Evolutionary conservation across 2,113 vertebrate genomes (phyloP), one percentile per base, ranked within the genome.

Genomic region (Perccottus glenii): DNA sequence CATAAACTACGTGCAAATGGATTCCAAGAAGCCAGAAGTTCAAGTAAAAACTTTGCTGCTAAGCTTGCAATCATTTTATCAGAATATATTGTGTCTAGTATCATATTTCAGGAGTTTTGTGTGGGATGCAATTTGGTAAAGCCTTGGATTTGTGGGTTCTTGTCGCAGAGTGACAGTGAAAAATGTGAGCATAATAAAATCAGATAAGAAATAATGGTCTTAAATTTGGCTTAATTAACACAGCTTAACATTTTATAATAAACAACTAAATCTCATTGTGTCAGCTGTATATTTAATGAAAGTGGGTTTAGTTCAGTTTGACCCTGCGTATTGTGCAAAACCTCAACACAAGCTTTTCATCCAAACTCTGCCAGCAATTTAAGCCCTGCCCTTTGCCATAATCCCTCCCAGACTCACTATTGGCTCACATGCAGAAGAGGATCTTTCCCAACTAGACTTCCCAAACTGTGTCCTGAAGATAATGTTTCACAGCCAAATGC

Each of bases 321-420:
- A 70, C 75, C 65, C 62, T 64, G 48, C 63, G 60, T 60, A 75
- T 72, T 78, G 72, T 66, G 42, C 36, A 59, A 52, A 75, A 73
- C 14, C 50, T 67, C 59, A 48, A 74, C 68, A 82, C 73, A 58
- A n/a, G 57, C 52, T 60, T 60, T 75, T 75, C 64, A 53, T 72
- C 47, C 60, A 65, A 77, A 79, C 64, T 63, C 65, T 60, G 66
- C 70, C 71, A 76, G 78, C 50, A 75, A 75, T 77, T 84, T 83
- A 79, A 83, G 75, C 48, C 38, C 42, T 83, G 70, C 53, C 64
- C 67, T 84, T 78, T 78, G 73, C 58, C 78, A 73, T 78, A 85
- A 81, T 77, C 80, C 77, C 43, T 74, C 53, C 55, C 60, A 66
- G 71, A 66, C 69, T 74, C 63, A 59, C 71, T 74, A 51, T 35